Base-by-base conservation (phyloP, 2,113 vertebrate genomes). In the Syngnathus typhle region DNA sequence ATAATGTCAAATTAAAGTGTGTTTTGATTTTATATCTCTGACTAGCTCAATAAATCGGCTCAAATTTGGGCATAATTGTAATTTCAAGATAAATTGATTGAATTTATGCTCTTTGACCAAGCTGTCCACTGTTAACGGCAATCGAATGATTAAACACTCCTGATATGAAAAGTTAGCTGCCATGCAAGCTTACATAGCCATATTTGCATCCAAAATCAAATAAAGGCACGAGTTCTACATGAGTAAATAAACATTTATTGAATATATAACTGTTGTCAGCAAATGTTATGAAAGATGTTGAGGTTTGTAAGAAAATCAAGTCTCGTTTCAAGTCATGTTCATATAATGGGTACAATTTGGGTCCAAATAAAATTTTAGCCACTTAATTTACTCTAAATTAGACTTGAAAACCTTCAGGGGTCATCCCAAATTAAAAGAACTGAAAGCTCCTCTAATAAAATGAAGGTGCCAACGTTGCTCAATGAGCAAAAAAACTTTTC, bases 161-260 rank as follows among this genome's bases (percentile, higher is more conserved):
- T 51, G 16, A 23, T 32, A 27, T 13, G 11, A 37, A 37, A 38
- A 59, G 16, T 5, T 19, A 59, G 15, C 32, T 59, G 36, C 56
- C 56, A 18, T 38, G 38, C 15, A 37, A 38, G 18, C 38, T 37
- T 60, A 19, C 3, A 39, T 10, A 39, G 12, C 5, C 9, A n/a
- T 32, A 13, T 6, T 7, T 9, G 12, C 9, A 63, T 13, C 8
- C 32, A 51, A 36, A 23, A 38, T 49, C n/a, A 52, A 21, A 51
- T 5, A 49, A 47, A 64, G 15, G 13, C 16, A 15, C 44, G 1
- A 15, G 10, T 3, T 21, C 44, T 39, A 43, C 47, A 37, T 64
- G 71, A 69, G 60, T 72, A 82, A 76, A 84, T 76, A 70, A 70
- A 81, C 66, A 73, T 88, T 88, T 88, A 89, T 85, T 88, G 51